Evolutionary conservation across 2,113 vertebrate species (phyloP).

Genomic region (Sturnus vulgaris): DNA sequence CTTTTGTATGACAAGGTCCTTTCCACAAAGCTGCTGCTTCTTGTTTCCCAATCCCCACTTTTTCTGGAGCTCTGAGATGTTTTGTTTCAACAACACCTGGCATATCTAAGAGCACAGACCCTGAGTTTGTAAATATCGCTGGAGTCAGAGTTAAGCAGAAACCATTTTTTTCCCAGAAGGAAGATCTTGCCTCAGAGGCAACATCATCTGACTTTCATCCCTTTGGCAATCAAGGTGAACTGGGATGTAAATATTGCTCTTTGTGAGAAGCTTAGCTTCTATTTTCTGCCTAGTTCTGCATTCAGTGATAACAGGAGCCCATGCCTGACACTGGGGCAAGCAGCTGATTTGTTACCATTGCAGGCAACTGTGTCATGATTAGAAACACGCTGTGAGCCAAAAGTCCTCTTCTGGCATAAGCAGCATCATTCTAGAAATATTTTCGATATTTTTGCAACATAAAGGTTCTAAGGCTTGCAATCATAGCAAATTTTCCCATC

Average conservation of each 20-base stretch:
- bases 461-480: neutral
- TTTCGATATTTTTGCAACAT: neutral
- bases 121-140: neutral
- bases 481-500: neutral
- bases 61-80: neutral
- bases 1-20: neutral
- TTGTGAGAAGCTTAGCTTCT: neutral
- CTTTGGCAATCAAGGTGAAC: neutral
- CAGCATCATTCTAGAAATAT: neutral
- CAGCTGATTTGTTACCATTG: neutral
- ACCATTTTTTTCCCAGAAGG: neutral
- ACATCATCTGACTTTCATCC: neutral
- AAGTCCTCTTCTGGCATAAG: neutral
- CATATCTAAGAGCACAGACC: neutral
- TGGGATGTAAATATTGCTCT: neutral
- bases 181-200: neutral
- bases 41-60: neutral
- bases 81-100: neutral
- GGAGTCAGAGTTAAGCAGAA: neutral
- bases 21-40: neutral
- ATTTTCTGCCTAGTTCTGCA: neutral
- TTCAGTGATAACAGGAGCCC: neutral
- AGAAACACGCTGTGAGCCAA: neutral
- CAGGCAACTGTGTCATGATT: neutral
- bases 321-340: neutral